Evolutionary conservation across 2,113 vertebrate genomes (phyloP).

Genomic region (Nematolebias whitei): DNA sequence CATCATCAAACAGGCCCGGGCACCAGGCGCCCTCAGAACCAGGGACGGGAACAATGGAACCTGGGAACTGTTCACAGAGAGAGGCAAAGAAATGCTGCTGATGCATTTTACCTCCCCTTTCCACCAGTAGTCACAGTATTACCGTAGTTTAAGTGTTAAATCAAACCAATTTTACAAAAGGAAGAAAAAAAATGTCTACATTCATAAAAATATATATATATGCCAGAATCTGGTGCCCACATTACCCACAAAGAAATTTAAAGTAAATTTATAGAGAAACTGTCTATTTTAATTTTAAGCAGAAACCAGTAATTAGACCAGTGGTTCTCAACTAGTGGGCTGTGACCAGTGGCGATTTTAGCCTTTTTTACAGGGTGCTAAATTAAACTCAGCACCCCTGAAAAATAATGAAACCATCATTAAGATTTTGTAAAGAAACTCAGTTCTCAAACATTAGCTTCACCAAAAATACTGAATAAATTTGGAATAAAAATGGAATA

Average conservation of each 20-base stretch:
- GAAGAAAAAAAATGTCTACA: not conserved
- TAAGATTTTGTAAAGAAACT: too few relatives aligned
- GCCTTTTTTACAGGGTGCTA: too few relatives aligned
- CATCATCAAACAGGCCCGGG: slow-evolving; percentile 62
- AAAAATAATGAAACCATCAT: too few relatives aligned
- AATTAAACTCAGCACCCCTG: too few relatives aligned
- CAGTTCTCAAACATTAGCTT: too few relatives aligned
- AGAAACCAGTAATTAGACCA: too few relatives aligned
- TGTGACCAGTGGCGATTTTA: too few relatives aligned
- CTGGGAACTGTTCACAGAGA: slow-evolving; percentile 24
- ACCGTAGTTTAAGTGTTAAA: not conserved
- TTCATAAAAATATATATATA: not conserved
- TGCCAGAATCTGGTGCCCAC: not conserved
- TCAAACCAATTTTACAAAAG: not conserved
- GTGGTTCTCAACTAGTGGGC: too few relatives aligned
- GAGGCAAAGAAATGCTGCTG: not conserved
- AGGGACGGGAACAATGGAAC: slow-evolving; percentile 41
- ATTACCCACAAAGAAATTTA: not conserved
- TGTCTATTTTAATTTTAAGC: too few relatives aligned
- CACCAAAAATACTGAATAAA: too few relatives aligned
- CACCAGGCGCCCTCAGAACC: slow-evolving; percentile 48
- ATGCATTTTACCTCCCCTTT: not conserved
- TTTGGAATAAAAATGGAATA: too few relatives aligned
- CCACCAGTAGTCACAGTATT: not conserved
- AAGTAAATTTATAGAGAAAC: not conserved